Conservation (phyloP, 2,888 invertebrate species). For the Machimus rusticus region DNA sequence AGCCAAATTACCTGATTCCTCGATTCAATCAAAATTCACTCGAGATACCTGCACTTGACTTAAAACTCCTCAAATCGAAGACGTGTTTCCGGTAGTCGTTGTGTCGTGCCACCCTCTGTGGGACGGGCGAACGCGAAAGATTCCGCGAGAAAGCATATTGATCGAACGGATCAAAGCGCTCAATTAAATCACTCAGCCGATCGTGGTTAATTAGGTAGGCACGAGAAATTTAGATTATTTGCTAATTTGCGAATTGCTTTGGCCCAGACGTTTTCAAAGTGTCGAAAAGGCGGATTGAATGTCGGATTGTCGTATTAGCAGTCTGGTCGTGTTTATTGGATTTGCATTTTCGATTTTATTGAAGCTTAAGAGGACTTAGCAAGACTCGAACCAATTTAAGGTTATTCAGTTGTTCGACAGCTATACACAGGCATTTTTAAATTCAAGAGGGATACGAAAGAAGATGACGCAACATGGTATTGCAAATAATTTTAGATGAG, state of each 20-base stretch:
- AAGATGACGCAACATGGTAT: not conserved
- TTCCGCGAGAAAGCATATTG: not conserved
- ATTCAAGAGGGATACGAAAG: not conserved
- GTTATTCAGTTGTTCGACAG: not conserved
- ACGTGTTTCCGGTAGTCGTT: not conserved
- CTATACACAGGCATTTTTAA: not conserved
- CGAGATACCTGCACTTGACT: not conserved
- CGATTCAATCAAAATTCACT: not conserved
- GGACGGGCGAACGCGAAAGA: not conserved
- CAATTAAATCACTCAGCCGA: not conserved
- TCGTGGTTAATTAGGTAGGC: not conserved
- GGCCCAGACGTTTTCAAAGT: not conserved
- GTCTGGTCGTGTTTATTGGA: not conserved
- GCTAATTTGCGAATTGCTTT: not conserved
- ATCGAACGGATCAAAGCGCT: not conserved
- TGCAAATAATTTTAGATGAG: not conserved
- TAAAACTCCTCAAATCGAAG: not conserved
- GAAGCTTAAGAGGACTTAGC: not conserved
- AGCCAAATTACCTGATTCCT: not conserved
- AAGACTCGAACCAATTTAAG: not conserved
- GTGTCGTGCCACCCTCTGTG: not conserved
- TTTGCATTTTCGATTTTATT: not conserved
- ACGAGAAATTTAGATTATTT: not conserved
- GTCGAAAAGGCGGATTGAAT: not conserved
- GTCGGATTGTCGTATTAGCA: not conserved